Conservation (phyloP, 2,113 vertebrate species). For the cattle (Bos taurus) region ARS-UCD2.0 NC_037332.1:84933001-84933500, state of each 20-base stretch:
- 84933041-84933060: neutral
- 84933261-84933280: slow-evolving; percentile 61
- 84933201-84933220: neutral
- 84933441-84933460: neutral
- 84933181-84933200: neutral
- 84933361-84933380: slow-evolving; percentile 49
- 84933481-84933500: neutral
- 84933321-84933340: neutral
- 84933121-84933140: neutral
- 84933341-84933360: neutral
- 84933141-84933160: neutral
- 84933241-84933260: accelerated
- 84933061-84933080: neutral
- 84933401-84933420: neutral
- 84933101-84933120: neutral
- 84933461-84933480: neutral
- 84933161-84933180: neutral
- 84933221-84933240: neutral
- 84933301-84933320: neutral
- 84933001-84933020: neutral
- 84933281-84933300: neutral
- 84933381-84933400: neutral
- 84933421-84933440: neutral
- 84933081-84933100: neutral
- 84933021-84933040: neutral